These are phyloP conservation scores for Archegozetes longisetosus DNA, from an alignment of 1,140 invertebrate species.

Conservation along the genomic window DNA sequence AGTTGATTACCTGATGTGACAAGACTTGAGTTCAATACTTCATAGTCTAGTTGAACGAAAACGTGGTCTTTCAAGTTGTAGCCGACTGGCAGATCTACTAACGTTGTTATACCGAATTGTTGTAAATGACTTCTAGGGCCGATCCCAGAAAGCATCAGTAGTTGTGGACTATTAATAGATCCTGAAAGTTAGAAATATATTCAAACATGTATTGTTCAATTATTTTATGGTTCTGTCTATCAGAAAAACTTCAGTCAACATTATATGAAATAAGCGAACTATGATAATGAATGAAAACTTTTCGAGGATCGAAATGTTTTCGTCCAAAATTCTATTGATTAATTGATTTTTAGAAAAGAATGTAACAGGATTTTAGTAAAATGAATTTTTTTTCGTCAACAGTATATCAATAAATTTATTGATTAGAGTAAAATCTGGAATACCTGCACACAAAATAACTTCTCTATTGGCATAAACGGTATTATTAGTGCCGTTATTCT, in stretches of 20 bases:
- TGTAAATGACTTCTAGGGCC: slow-evolving; percentile 26
- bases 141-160: slow-evolving; percentile 30
- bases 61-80: slow-evolving; percentile 12
- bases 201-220: no score
- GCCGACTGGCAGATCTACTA: slow-evolving; percentile 9
- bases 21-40: neutral
- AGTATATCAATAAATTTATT: neutral
- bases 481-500: slow-evolving; percentile 42
- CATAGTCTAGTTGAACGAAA: neutral
- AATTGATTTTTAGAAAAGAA: no score
- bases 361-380: no score
- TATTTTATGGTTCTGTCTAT: no score
- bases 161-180: slow-evolving; percentile 43
- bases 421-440: slow-evolving; percentile 24
- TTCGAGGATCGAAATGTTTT: no score
- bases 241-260: no score
- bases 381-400: no score
- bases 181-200: no score
- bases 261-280: no score
- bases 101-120: slow-evolving; percentile 8
- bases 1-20: neutral
- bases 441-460: slow-evolving; percentile 59
- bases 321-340: no score
- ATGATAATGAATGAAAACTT: no score
- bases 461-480: slow-evolving; percentile 51